Base-by-base conservation (phyloP, 2,888 invertebrate genomes). In the Embidobia sp. region DNA sequence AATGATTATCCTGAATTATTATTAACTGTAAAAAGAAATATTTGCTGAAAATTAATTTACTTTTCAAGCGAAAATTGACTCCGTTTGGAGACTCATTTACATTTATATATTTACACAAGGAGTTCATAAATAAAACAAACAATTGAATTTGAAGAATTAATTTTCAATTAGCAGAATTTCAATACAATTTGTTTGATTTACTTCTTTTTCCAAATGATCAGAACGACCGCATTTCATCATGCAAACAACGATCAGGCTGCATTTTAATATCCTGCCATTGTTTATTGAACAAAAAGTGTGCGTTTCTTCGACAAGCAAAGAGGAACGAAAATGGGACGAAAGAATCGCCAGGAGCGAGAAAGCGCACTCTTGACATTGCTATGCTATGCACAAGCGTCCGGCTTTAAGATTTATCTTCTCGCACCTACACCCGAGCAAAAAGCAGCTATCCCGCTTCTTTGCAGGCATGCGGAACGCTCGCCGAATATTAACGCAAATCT, bases 401-500 rank as follows among this genome's bases (percentile, higher is more conserved):
- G 44, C 7, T 44, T 26, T 13, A 51, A 61, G 74, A 74, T 74
- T 74, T 74, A 66, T 74, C 74, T 57, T 49, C 33, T 37, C 16
- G 10, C 70, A 35, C 31, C 18, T 13, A 44, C 26, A 51, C 61
- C 48, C 11, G 26, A n/a, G 48, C 48, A 63, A 49, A 69, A 63
- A 69, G 15, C 40, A n/a, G 19, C 16, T 64, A n/a, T n/a, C 42
- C 55, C 29, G n/a, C 29, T 67, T 40, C 57, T 49, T 64, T 48
- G 44, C 13, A 4, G 13, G 2, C 55, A 26, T 57, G 19, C 57
- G 35, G 26, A 27, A 69, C 53, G 75, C 33, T 57, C 31, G 46
- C 31, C 57, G 75, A 75, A 75, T 75, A 69, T 75, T 75, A 75
- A 75, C 44, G 69, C 31, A 63, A 40, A 61, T 75, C 48, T 55